Evolutionary conservation across 2,113 vertebrate species (phyloP).

Genomic region (Upupa epops): DNA sequence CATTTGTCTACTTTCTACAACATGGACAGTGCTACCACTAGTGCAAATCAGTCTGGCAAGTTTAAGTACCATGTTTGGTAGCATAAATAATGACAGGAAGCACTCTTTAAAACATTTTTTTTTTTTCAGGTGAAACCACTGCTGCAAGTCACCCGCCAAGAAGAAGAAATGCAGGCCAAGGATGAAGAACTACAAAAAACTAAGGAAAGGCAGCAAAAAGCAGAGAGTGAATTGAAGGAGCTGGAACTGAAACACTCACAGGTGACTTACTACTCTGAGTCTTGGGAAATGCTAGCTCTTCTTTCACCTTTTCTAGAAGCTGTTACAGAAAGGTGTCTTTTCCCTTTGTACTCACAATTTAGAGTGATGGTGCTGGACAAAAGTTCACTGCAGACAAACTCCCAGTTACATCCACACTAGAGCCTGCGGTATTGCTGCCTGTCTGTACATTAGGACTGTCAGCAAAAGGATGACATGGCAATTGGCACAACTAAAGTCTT

Average conservation of each 20-base stretch:
- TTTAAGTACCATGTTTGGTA: neutral
- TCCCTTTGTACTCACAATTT: neutral
- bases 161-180: slow-evolving; percentile 95
- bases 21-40: neutral
- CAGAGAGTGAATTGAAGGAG: slow-evolving; percentile 86
- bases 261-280: slow-evolving; percentile 69
- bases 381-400: neutral
- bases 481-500: neutral
- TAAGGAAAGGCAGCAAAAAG: slow-evolving; percentile 83
- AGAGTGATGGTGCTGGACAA: neutral
- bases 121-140: slow-evolving; percentile 89
- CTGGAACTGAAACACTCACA: slow-evolving; percentile 86
- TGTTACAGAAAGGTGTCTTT: neutral
- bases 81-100: neutral
- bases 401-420: neutral
- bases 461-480: neutral
- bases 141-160: slow-evolving; percentile 94
- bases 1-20: neutral
- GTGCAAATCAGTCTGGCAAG: neutral
- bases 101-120: neutral
- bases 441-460: neutral
- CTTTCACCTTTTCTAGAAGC: neutral
- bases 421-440: neutral
- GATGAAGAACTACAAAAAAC: slow-evolving; percentile 89
- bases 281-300: neutral